These are phyloP conservation scores for Fragum fragum DNA, from an alignment of 2,888 invertebrate species.

Conservation along the genomic window DNA sequence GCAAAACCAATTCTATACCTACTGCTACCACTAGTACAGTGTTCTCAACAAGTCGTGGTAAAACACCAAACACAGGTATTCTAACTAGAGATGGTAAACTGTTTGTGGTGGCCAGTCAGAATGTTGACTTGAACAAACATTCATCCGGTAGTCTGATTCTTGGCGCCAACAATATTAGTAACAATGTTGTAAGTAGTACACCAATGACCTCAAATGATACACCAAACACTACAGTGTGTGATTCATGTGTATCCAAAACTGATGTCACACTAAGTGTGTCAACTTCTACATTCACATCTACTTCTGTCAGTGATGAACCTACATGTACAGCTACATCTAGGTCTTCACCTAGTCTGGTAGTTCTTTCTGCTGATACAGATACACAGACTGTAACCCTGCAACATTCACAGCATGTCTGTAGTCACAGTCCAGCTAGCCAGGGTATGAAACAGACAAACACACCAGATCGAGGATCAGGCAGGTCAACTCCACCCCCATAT, in stretches of 20 bases:
- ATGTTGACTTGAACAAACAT: neutral
- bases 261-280: neutral
- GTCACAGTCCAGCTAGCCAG: neutral
- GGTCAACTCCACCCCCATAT: neutral
- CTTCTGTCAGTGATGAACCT: no score
- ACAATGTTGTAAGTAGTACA: neutral
- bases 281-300: neutral
- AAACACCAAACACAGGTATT: neutral
- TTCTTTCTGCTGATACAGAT: neutral
- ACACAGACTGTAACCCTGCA: neutral
- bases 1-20: neutral
- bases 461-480: neutral
- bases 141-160: neutral
- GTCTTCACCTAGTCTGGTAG: neutral
- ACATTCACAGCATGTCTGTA: neutral
- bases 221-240: no score
- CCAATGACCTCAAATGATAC: no score
- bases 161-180: neutral
- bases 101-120: neutral
- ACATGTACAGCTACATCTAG: neutral
- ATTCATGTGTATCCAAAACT: no score
- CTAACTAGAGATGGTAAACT: conserved; percentile 2
- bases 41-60: neutral
- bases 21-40: neutral
- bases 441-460: neutral